These are phyloP conservation scores for Brevimyrus niger DNA, from an alignment of 2,113 vertebrate genomes.

Conservation along the genomic window DNA sequence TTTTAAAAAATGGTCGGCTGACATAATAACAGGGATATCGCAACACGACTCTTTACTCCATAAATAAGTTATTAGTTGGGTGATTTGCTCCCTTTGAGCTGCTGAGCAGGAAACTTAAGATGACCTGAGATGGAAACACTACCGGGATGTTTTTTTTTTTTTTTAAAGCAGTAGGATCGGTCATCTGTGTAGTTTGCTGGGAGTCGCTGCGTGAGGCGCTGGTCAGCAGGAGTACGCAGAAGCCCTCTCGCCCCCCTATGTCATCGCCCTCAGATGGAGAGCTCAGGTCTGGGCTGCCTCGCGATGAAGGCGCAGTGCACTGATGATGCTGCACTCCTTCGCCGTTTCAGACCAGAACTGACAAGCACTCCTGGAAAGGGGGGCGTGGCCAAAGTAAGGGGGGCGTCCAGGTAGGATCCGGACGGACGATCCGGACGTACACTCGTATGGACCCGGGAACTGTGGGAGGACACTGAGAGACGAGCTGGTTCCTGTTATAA, in stretches of 20 bases:
- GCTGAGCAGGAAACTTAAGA: neutral
- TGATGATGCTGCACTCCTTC: neutral
- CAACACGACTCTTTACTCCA: neutral
- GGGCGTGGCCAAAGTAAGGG: too few relatives aligned
- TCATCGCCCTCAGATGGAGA: neutral
- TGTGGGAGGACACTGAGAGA: neutral
- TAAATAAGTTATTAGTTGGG: neutral
- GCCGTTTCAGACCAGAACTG: neutral
- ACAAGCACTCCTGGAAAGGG: neutral
- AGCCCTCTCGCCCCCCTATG: neutral
- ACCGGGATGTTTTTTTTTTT: neutral
- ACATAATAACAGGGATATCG: neutral
- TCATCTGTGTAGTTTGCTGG: neutral
- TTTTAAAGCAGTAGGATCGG: neutral
- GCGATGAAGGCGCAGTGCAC: neutral
- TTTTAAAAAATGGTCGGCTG: neutral
- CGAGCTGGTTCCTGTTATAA: conserved; percentile 5
- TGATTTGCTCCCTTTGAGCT: neutral
- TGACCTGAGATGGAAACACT: neutral
- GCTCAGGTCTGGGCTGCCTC: neutral
- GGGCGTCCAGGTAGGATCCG: neutral
- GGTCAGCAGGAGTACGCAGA: neutral
- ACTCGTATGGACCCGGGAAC: too few relatives aligned
- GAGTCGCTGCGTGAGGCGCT: neutral
- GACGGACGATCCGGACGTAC: neutral